Conservation (phyloP, 1,140 invertebrate genomes). For the Pectinophora gossypiella region DNA sequence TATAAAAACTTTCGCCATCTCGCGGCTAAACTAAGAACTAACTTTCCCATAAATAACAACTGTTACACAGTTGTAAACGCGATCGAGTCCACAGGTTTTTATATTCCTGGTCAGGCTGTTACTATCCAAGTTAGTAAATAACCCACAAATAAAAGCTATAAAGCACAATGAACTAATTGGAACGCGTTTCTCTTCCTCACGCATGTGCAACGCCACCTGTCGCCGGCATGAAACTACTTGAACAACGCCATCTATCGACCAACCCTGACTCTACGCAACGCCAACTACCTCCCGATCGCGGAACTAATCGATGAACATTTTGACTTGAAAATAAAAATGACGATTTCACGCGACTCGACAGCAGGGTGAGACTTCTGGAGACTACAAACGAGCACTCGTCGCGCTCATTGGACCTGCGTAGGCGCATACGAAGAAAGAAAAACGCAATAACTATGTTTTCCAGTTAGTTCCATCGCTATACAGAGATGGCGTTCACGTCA, state of each 20-base stretch:
- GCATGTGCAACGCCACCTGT: constrained; percentile 3
- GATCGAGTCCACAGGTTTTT: too few species aligned
- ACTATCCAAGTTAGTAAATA: too few species aligned
- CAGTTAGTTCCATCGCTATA: too few species aligned
- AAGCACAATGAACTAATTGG: constrained; percentile 41
- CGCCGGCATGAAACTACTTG: not conserved
- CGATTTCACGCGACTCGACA: constrained; percentile 43
- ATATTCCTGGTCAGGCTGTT: too few species aligned
- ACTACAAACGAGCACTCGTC: constrained; percentile 82
- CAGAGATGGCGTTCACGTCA: too few species aligned
- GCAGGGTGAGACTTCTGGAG: constrained; percentile 84
- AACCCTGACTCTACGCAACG: constrained; percentile 2
- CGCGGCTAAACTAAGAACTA: too few species aligned
- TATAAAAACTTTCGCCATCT: too few species aligned
- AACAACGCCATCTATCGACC: constrained; percentile 17
- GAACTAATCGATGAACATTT: constrained; percentile 2
- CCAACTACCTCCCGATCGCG: constrained; percentile 15
- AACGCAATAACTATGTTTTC: too few species aligned
- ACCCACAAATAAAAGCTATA: not conserved
- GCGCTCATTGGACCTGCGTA: constrained; percentile 75
- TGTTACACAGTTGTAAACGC: too few species aligned
- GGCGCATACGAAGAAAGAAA: too few species aligned
- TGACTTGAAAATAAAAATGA: not conserved
- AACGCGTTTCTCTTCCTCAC: constrained; percentile 40
- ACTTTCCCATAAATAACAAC: too few species aligned